Evolutionary conservation across 2,888 invertebrate species (phyloP).

Genomic region (Chaetogeoica ovagalla): DNA sequence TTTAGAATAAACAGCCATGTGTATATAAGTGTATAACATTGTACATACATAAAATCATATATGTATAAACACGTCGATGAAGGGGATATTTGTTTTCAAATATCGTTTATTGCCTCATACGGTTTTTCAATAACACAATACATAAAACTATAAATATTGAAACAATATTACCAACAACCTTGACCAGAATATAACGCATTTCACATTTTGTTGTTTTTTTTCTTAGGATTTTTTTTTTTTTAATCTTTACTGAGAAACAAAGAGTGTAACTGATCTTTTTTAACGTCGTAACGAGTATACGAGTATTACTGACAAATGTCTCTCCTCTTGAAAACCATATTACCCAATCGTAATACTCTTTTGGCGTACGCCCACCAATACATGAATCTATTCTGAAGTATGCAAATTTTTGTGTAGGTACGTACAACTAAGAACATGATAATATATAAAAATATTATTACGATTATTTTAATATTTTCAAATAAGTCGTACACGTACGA

Average conservation of each 20-base stretch:
- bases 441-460: too few species aligned
- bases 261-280: not conserved
- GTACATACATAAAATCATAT: not conserved
- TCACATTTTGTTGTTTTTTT: slow-evolving; percentile 28
- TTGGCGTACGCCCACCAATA: not conserved
- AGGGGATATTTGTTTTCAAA: slow-evolving; percentile 24
- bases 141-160: slow-evolving; percentile 37
- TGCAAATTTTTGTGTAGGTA: too few species aligned
- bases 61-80: not conserved
- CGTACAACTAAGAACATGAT: too few species aligned
- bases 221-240: slow-evolving; percentile 24
- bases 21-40: too few species aligned
- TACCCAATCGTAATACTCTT: not conserved
- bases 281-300: not conserved
- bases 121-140: slow-evolving; percentile 9
- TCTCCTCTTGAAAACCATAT: not conserved
- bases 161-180: slow-evolving; percentile 16
- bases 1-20: slow-evolving; percentile 7
- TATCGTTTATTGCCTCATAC: slow-evolving; percentile 42
- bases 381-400: not conserved
- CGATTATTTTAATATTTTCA: too few species aligned
- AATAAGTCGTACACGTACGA: too few species aligned
- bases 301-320: too few species aligned
- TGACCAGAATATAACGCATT: slow-evolving; percentile 36
- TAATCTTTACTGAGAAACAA: slow-evolving; percentile 8